phyloP scores from a whole-genome alignment of 1,140 invertebrate genomes.

The Andricus grossulariae region DNA sequence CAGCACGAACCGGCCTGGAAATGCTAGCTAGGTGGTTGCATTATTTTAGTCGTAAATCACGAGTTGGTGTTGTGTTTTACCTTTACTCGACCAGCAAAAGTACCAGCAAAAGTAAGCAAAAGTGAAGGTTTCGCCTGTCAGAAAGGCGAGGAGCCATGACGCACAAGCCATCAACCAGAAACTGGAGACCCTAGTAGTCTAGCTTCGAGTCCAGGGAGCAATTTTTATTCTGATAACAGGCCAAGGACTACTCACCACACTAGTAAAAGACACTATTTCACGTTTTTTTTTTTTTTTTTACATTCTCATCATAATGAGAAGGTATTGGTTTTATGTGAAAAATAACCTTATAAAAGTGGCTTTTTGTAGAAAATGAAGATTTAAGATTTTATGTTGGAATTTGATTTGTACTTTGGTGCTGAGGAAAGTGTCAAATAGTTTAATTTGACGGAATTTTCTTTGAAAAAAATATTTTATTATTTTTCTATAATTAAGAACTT shows the following conservation, averaged over 20 bases:
- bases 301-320: too few species aligned
- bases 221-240: background rate
- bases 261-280: background rate
- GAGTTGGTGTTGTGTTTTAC: conserved; percentile 40
- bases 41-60: conserved; percentile 47
- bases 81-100: too few species aligned
- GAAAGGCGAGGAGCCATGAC: conserved; percentile 32
- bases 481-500: too few species aligned
- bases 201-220: background rate
- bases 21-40: conserved; percentile 43
- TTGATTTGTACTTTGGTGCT: too few species aligned
- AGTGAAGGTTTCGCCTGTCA: conserved; percentile 49
- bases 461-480: too few species aligned
- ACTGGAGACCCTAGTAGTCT: conserved; percentile 8
- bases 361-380: too few species aligned
- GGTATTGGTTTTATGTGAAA: too few species aligned
- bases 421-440: too few species aligned
- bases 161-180: conserved; percentile 2
- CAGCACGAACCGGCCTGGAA: conserved; percentile 43
- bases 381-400: too few species aligned
- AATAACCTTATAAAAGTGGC: too few species aligned
- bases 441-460: too few species aligned
- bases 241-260: background rate
- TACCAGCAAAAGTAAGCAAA: conserved; percentile 45
- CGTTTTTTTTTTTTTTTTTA: background rate